Percentiles rank a stretch among this genome's conserved stretches.
phyloP scores from a whole-genome alignment of 2,888 invertebrate species.

The Smittia aterrima region DNA sequence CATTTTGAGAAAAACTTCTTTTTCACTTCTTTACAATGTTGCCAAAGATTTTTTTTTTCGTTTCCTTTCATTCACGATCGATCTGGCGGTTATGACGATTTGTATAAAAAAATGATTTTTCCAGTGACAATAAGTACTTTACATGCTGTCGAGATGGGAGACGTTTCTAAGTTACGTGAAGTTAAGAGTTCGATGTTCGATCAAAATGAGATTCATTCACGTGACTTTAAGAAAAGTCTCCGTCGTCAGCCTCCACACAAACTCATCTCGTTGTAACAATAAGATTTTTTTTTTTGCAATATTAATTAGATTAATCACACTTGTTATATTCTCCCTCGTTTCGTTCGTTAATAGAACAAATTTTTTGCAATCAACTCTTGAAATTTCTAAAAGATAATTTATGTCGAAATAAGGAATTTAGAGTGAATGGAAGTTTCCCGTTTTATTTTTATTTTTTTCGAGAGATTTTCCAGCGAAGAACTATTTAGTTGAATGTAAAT shows the following conservation, averaged over 20 bases:
- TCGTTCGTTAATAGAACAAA: no score
- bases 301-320: slow-evolving; percentile 19
- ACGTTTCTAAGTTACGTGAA: no score
- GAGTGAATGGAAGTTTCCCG: not conserved
- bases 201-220: no score
- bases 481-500: slow-evolving; percentile 30
- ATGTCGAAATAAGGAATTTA: no score
- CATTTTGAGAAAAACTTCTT: not conserved
- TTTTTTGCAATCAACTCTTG: no score
- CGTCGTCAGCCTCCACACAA: no score
- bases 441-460: not conserved
- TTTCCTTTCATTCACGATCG: slow-evolving; percentile 10
- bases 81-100: not conserved
- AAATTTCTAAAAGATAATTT: no score
- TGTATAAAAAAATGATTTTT: slow-evolving; percentile 12
- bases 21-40: slow-evolving; percentile 20
- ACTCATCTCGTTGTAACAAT: not conserved
- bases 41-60: slow-evolving; percentile 30
- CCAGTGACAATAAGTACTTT: slow-evolving; percentile 5
- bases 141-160: no score
- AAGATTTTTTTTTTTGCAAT: slow-evolving; percentile 11
- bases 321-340: not conserved
- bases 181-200: no score
- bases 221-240: no score
- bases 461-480: slow-evolving; percentile 27